Conservation (phyloP, 2,797 vertebrate species). For the Parambassis ranga region DNA sequence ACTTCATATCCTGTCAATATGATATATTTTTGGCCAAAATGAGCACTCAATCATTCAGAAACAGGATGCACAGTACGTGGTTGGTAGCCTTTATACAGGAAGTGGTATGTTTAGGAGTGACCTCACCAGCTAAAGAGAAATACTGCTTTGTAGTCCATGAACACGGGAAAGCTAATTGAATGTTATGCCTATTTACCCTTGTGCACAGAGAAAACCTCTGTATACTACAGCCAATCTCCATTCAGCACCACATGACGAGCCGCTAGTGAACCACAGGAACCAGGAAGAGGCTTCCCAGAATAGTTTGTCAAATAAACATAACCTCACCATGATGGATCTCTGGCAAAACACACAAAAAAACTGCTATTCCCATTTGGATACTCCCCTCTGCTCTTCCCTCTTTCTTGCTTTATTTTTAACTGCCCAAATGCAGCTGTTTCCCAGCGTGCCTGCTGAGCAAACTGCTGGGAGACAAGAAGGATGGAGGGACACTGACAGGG, state of each 20-base stretch:
- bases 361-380: constrained; percentile 19
- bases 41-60: background rate
- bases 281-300: constrained; percentile 35
- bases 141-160: background rate
- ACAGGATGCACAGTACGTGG: constrained; percentile 25
- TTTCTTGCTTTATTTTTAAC: constrained; percentile 22
- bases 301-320: constrained; percentile 32
- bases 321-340: background rate
- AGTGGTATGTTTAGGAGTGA: constrained; percentile 34
- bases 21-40: no score
- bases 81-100: constrained; percentile 28
- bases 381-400: constrained; percentile 4
- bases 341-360: constrained; percentile 18
- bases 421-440: constrained; percentile 52
- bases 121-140: background rate
- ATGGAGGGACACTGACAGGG: background rate
- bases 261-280: constrained; percentile 7
- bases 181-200: background rate
- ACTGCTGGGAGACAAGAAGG: constrained; percentile 1
- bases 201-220: background rate
- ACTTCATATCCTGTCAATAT: no score
- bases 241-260: background rate
- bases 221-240: background rate
- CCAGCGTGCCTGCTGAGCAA: background rate
- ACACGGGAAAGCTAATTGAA: background rate